These are phyloP conservation scores for Enoplosus armatus DNA, from an alignment of 2,797 vertebrate genomes.

Conservation along the genomic window DNA sequence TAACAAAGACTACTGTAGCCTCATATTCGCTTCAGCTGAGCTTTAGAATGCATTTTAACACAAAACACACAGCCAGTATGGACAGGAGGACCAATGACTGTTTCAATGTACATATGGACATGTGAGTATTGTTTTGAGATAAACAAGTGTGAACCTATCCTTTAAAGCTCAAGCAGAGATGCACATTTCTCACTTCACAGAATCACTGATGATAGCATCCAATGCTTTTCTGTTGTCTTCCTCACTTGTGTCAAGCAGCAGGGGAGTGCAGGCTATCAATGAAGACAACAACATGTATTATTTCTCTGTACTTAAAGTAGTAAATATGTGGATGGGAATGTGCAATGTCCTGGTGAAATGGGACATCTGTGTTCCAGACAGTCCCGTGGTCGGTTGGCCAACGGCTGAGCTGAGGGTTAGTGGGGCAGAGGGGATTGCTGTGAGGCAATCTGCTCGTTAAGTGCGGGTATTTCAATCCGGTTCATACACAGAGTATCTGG, in stretches of 20 bases:
- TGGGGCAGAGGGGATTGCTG: constrained; percentile 50
- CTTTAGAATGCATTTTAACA: not conserved
- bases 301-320: not conserved
- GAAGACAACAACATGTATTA: not conserved
- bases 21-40: not conserved
- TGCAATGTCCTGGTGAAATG: constrained; percentile 29
- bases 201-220: not conserved
- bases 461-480: constrained; percentile 20
- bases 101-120: not conserved
- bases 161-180: not conserved
- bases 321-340: constrained; percentile 8
- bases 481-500: constrained; percentile 15
- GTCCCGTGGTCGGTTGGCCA: constrained; percentile 52
- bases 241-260: too few relatives aligned
- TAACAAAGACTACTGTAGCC: not conserved
- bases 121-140: not conserved
- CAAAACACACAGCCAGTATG: not conserved
- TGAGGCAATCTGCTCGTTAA: constrained; percentile 48
- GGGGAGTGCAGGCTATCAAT: not conserved
- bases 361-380: constrained; percentile 52
- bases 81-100: not conserved
- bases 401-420: constrained; percentile 48
- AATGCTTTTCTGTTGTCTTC: not conserved
- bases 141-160: not conserved
- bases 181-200: not conserved